Percentiles rank a stretch among this genome's conserved stretches.
phyloP scores from a whole-genome alignment of 2,797 vertebrate species.

The Lagodon rhomboides region DNA sequence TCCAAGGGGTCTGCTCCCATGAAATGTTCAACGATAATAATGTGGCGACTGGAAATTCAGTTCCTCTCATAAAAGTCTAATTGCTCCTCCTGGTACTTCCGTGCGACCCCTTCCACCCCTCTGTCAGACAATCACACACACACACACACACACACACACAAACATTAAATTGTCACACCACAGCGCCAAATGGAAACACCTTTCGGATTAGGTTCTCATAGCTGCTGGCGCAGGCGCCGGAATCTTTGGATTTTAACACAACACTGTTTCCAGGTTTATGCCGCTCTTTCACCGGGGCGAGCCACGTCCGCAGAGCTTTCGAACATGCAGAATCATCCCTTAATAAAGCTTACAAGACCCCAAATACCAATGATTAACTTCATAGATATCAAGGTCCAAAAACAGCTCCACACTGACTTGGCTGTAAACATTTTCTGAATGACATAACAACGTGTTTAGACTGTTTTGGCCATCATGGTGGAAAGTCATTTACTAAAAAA shows the following conservation, averaged over 20 bases:
- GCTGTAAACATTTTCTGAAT: conserved; percentile 33
- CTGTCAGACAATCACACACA: conserved; percentile 38
- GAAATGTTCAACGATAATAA: conserved; percentile 62
- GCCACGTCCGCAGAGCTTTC: conserved; percentile 19
- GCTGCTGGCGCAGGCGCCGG: conserved; percentile 13
- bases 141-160: conserved; percentile 29
- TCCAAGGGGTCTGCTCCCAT: conserved; percentile 42
- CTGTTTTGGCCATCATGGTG: conserved; percentile 32
- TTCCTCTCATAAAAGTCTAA: conserved; percentile 79
- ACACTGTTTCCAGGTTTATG: conserved; percentile 14
- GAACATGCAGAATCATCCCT: conserved; percentile 22
- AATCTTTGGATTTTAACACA: conserved; percentile 43
- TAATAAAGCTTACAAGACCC: conserved; percentile 29
- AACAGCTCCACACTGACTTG: conserved; percentile 6
- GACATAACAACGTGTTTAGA: conserved; percentile 43
- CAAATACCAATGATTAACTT: conserved; percentile 41
- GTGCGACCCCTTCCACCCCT: conserved; percentile 14
- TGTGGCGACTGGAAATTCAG: conserved; percentile 65
- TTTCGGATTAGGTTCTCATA: conserved; percentile 38
- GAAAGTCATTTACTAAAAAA: conserved; percentile 59
- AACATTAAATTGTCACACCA: conserved; percentile 53
- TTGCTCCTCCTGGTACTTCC: conserved; percentile 71
- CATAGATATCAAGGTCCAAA: conserved; percentile 23
- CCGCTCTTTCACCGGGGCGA: conserved; percentile 15
- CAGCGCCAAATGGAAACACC: conserved; percentile 54